Conservation (phyloP, 1,140 invertebrate genomes). For the Glomeris maerens region DNA sequence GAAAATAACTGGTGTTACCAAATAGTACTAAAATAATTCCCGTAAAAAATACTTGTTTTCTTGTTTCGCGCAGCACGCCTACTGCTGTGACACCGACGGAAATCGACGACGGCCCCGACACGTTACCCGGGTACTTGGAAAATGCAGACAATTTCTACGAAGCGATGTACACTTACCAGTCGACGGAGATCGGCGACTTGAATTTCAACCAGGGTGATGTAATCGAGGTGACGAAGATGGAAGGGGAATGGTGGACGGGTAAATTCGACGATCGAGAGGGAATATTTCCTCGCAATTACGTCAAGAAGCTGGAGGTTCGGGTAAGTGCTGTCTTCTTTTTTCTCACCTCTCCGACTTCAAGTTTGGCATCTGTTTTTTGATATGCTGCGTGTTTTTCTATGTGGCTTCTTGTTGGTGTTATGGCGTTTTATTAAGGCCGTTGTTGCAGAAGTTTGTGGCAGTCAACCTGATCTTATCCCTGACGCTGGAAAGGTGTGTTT, state of each 20-base stretch:
- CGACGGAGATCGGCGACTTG: slow-evolving; percentile 77
- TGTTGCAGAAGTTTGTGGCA: no score
- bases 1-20: no score
- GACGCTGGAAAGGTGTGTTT: no score
- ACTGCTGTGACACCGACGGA: no score
- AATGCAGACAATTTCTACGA: no score
- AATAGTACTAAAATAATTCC: no score
- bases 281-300: slow-evolving; percentile 92
- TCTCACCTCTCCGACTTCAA: background rate
- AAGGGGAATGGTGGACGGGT: slow-evolving; percentile 98
- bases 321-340: slow-evolving; percentile 14
- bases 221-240: slow-evolving; percentile 69
- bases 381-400: background rate
- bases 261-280: slow-evolving; percentile 65
- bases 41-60: no score
- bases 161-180: slow-evolving; percentile 44
- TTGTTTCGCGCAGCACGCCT: no score
- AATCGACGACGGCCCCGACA: no score
- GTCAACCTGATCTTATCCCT: no score
- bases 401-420: background rate
- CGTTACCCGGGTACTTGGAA: no score
- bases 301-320: slow-evolving; percentile 33
- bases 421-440: background rate
- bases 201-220: slow-evolving; percentile 80
- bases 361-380: background rate